Evolutionary conservation across 2,888 invertebrate genomes (phyloP).

Genomic region (Amphimallon solstitiale): DNA sequence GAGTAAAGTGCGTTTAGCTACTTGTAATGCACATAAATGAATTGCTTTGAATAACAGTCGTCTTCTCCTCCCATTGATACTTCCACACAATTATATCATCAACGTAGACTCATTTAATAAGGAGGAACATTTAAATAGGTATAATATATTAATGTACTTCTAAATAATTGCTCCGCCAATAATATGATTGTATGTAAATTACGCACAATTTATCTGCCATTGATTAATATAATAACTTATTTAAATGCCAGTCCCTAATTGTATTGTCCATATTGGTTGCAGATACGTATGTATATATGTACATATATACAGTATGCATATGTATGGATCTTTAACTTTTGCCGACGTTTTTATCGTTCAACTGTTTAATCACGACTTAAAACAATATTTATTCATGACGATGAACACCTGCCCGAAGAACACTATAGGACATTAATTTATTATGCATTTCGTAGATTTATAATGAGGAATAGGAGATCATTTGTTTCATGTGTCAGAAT

Average conservation of each 20-base stretch:
- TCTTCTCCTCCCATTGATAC: too few relatives aligned
- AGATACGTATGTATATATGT: too few relatives aligned
- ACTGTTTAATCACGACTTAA: slow-evolving; percentile 14
- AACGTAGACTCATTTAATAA: too few relatives aligned
- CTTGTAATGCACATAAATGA: too few relatives aligned
- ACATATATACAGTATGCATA: too few relatives aligned
- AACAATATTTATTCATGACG: slow-evolving; percentile 15
- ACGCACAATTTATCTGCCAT: slow-evolving; percentile 19
- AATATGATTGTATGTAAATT: slow-evolving; percentile 28
- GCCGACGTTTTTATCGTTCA: neutral
- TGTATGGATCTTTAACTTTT: neutral
- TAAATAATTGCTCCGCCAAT: slow-evolving; percentile 11
- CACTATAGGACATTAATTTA: slow-evolving; percentile 17
- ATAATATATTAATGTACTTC: too few relatives aligned
- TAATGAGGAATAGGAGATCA: slow-evolving; percentile 12
- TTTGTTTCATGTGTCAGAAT: slow-evolving; percentile 2
- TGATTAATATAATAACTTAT: slow-evolving; percentile 28
- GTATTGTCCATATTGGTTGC: neutral
- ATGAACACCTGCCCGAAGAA: slow-evolving; percentile 4
- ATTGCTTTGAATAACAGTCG: too few relatives aligned
- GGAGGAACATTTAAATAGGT: too few relatives aligned
- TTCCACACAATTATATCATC: too few relatives aligned
- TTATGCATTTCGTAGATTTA: slow-evolving; percentile 28
- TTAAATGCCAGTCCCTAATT: slow-evolving; percentile 6
- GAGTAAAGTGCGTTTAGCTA: too few relatives aligned